Conservation (phyloP, 53 echinoderm and acorn worm genomes). For the Paracentrotus lividus region DNA sequence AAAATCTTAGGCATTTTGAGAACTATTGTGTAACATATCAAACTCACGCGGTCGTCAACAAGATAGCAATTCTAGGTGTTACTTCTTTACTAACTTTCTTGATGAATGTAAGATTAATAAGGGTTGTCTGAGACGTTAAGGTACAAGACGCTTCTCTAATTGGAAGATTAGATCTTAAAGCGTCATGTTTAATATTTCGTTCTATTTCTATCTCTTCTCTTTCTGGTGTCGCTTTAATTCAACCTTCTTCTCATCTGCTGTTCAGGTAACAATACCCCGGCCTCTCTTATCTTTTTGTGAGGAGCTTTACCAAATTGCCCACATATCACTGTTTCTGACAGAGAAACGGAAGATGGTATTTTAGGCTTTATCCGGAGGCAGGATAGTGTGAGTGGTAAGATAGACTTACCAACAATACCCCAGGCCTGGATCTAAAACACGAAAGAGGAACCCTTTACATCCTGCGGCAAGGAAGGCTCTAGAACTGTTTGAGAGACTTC, state of each 20-base stretch:
- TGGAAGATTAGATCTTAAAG: too few relatives aligned
- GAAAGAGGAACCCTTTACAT: not conserved
- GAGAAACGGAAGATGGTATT: conserved; percentile 10
- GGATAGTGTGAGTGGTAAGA: not conserved
- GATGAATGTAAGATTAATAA: too few relatives aligned
- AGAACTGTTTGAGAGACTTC: conserved; percentile 4
- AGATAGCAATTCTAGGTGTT: too few relatives aligned
- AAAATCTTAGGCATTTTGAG: too few relatives aligned
- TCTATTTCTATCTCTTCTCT: not conserved
- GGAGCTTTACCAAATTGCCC: not conserved
- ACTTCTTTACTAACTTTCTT: too few relatives aligned
- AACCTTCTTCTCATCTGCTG: not conserved
- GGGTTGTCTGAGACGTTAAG: too few relatives aligned
- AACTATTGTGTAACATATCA: too few relatives aligned
- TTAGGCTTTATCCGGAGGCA: not conserved
- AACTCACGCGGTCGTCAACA: too few relatives aligned
- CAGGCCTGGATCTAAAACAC: conserved; percentile 22
- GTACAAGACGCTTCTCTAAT: too few relatives aligned
- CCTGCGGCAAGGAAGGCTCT: conserved; percentile 3
- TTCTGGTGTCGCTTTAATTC: not conserved
- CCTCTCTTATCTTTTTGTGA: not conserved
- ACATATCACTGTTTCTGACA: not conserved
- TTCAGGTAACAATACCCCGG: not conserved
- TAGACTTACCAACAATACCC: not conserved
- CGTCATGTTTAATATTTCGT: too few relatives aligned